A percentile compares a stretch with the other conserved stretches of the same genome.
These are phyloP conservation scores for Drosophila sucinea DNA, from an alignment of 1,140 invertebrate species.

Conservation along the genomic window DNA sequence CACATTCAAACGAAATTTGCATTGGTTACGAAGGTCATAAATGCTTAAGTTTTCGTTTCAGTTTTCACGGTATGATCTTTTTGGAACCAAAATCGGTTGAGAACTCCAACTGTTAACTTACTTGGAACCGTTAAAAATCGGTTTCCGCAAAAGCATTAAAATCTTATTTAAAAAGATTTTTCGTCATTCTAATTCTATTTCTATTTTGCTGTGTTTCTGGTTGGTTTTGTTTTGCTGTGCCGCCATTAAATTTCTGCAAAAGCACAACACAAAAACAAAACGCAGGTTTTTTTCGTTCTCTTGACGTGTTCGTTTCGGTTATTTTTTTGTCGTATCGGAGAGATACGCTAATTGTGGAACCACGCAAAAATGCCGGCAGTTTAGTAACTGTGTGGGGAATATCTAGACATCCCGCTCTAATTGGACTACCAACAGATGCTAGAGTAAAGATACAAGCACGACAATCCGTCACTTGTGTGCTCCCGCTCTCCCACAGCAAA, in stretches of 20 bases:
- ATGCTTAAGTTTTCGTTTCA: no score
- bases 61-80: no score
- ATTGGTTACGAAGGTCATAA: no score
- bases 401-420: constrained; percentile 52
- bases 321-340: constrained; percentile 43
- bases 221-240: constrained; percentile 22
- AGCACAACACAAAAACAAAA: constrained; percentile 50
- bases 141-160: background rate
- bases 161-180: background rate
- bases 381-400: constrained; percentile 11
- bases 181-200: constrained; percentile 15
- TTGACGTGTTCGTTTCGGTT: constrained; percentile 45
- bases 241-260: constrained; percentile 70
- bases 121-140: background rate
- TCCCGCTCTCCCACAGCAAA: constrained; percentile 41
- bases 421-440: constrained; percentile 16
- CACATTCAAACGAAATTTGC: no score
- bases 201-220: constrained; percentile 10
- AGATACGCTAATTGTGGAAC: constrained; percentile 54
- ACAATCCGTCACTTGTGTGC: constrained; percentile 35
- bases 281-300: constrained; percentile 26
- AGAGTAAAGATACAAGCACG: constrained; percentile 43
- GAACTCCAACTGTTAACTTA: no score
- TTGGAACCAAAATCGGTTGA: no score
- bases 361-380: constrained; percentile 59